Base-by-base conservation (phyloP, 1,140 invertebrate species). In the Neotoxoptera formosana region DNA sequence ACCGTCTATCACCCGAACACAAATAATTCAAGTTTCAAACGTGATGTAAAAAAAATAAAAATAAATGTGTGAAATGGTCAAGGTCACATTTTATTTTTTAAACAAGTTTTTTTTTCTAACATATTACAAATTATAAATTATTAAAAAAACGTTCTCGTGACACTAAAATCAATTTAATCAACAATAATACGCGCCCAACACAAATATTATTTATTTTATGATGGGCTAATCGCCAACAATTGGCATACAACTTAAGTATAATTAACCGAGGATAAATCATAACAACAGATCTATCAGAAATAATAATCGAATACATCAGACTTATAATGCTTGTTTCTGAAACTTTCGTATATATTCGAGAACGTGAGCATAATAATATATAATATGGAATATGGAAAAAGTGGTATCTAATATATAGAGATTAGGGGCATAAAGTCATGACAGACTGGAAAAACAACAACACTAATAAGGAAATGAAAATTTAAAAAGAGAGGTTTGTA, bases 171-270 rank as follows among this genome's bases (percentile, higher is more conserved):
- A 76, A 76, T 76, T 14, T 76, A 76, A 76, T 30, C 60, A 76
- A n/a, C 60, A 76, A 76, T 76, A 76, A 76, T 76, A 76, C 14
- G n/a, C 60, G 14, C n/a, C n/a, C 14, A 20, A 76, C 30, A 76
- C n/a, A 4, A 76, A 76, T 76, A 76, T 76, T 76, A 76, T 76
- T 76, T 76, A 76, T 76, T 76, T 76, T 76, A 76, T 76, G 30
- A 76, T 76, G 60, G 30, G 60, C 60, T 76, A 6, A 17, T 76
- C 14, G 60, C 60, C 60, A 76, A 14, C 30, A 76, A 17, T 76
- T 76, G 60, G n/a, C 60, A 76, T n/a, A n/a, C 6, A 76, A 76
- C n/a, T n/a, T 76, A 6, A 34, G 14, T 20, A 76, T 76, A n/a
- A 76, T 76, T 76, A 76, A 34, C 30, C 60, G n/a, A 76, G 30